These are phyloP conservation scores for Drosophila virilis DNA, from an alignment of 1,140 invertebrate species.

Conservation along the genomic window DNA sequence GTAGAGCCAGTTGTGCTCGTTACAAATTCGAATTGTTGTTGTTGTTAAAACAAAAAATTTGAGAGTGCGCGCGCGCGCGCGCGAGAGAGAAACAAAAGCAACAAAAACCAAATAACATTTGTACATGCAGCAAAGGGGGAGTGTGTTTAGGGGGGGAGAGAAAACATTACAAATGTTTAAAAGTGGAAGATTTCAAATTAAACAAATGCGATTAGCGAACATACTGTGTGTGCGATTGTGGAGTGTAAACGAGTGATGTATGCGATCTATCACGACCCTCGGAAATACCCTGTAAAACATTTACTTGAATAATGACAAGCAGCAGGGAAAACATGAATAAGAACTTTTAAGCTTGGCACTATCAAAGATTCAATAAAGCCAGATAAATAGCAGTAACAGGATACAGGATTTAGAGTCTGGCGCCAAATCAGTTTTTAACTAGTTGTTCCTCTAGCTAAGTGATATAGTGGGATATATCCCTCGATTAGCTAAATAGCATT, in stretches of 20 bases:
- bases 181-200: conserved; percentile 4
- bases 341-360: too few relatives aligned
- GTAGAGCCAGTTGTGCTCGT: conserved; percentile 21
- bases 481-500: too few relatives aligned
- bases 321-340: too few relatives aligned
- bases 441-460: too few relatives aligned
- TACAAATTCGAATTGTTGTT: conserved; percentile 11
- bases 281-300: background rate
- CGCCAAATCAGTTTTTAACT: too few relatives aligned
- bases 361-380: too few relatives aligned
- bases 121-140: conserved; percentile 44
- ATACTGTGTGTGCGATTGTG: background rate
- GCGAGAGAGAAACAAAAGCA: conserved; percentile 11
- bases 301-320: background rate
- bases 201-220: conserved; percentile 23
- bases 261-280: background rate
- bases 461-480: too few relatives aligned
- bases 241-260: background rate
- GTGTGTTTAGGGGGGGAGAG: background rate
- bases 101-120: conserved; percentile 15
- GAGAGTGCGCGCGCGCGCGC: background rate
- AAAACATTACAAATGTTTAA: conserved; percentile 26
- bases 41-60: conserved; percentile 2
- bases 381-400: too few relatives aligned
- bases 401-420: too few relatives aligned